These are phyloP conservation scores for Xenopus laevis DNA, from an alignment of 2,113 vertebrate species.

Conservation along the genomic window DNA sequence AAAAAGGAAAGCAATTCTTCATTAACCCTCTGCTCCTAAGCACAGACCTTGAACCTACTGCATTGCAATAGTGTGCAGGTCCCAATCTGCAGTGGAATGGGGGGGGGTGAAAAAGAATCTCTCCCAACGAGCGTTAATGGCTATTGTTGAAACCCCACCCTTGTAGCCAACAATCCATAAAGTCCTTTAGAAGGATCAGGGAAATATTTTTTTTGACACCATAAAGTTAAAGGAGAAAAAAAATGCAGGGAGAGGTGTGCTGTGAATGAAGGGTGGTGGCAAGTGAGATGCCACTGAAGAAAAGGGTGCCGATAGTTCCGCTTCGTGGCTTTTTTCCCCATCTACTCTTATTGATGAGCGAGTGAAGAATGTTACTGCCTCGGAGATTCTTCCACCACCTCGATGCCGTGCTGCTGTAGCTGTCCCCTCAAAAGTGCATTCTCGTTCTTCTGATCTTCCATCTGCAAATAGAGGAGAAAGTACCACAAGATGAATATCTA, in stretches of 20 bases:
- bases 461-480: slow-evolving; percentile 54
- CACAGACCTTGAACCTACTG: not conserved
- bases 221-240: not conserved
- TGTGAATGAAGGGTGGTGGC: slow-evolving; percentile 11
- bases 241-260: not conserved
- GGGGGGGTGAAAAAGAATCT: not conserved
- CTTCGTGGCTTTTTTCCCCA: slow-evolving; percentile 15
- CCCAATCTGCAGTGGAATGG: slow-evolving; percentile 8
- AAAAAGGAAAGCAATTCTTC: slow-evolving; percentile 35
- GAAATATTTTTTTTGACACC: slow-evolving; percentile 23
- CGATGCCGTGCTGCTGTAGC: slow-evolving; percentile 80
- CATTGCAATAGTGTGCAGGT: not conserved
- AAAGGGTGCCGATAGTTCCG: slow-evolving; percentile 8
- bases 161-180: slow-evolving; percentile 8
- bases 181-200: slow-evolving; percentile 10
- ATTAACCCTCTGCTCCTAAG: slow-evolving; percentile 2
- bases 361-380: slow-evolving; percentile 62
- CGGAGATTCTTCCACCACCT: slow-evolving; percentile 67
- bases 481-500: not conserved
- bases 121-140: slow-evolving; percentile 1
- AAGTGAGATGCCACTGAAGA: not conserved
- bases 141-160: not conserved
- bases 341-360: not conserved
- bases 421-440: slow-evolving; percentile 77
- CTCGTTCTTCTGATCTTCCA: slow-evolving; percentile 84